Evolutionary conservation across 1,140 invertebrate species (phyloP), one percentile per base, ranked within the genome.

Genomic region (Cryptotermes secundus): DNA sequence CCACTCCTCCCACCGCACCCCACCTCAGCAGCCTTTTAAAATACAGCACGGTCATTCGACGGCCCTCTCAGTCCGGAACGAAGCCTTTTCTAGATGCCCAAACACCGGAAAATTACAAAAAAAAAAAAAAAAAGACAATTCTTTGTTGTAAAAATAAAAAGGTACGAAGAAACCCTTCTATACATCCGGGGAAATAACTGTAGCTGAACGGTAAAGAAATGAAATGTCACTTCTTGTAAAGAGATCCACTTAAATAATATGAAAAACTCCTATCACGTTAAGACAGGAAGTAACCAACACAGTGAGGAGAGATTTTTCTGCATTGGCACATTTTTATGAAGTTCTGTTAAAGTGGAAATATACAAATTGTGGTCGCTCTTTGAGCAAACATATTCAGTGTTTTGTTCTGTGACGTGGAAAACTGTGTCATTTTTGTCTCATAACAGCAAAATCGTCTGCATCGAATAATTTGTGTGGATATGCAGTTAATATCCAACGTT

Each of bases 81-180:
- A 19, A 81, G 26, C 80, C 42, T 81, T 81, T 81, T 81, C 42
- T 81, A 81, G 80, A 45, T 81, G 80, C 42, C 80, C 80, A 81
- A 81, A 45, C 42, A 81, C 35, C 80, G 80, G 80, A 81, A 81
- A 81, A 81, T 81, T 81, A 81, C 80, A 45, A 81, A n/a, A 45
- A 45, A 36, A n/a, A 81, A 26, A 81, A 81, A 45, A 81, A n/a
- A 45, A 45, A 36, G 42, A 81, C 42, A 81, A 81, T 36, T 72
- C 59, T 72, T 31, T 72, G 59, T 31, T 72, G 59, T 72, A 72
- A 72, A 72, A 72, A 72, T n/a, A 72, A 31, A 72, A 49, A 22
- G 3, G 3, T 49, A 22, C 14, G 59, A 72, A 72, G 26, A 72
- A 72, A 49, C n/a, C 59, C 59, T 72, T 72, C 59, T 31, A 72